Evolutionary conservation across 1,140 invertebrate species (phyloP).

Genomic region (Euglossa dilemma): DNA sequence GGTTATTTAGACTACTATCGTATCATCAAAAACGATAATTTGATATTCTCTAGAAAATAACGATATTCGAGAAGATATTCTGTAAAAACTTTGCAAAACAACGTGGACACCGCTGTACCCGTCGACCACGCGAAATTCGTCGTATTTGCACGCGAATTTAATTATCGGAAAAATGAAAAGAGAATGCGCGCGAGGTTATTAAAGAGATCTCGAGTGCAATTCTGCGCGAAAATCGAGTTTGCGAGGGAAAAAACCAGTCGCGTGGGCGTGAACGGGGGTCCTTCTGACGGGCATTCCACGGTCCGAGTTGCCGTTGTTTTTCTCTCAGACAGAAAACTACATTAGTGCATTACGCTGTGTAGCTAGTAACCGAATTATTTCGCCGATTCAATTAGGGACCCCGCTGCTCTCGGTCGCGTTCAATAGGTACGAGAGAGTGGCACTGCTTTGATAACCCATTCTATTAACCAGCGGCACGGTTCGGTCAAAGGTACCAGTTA

Average conservation of each 20-base stretch:
- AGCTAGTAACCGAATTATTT: conserved; percentile 47
- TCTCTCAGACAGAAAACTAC: conserved; percentile 50
- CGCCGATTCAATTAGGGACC: conserved; percentile 44
- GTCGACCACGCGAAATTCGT: too few species aligned
- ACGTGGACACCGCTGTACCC: too few species aligned
- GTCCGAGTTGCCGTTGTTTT: conserved; percentile 29
- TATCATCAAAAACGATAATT: too few species aligned
- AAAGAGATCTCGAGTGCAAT: neutral
- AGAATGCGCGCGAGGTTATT: neutral
- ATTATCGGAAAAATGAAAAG: too few species aligned
- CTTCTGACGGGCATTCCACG: neutral
- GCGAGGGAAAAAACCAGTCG: neutral
- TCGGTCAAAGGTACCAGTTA: conserved; percentile 19
- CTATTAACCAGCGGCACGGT: conserved; percentile 20
- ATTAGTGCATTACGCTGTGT: conserved; percentile 54
- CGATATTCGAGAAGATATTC: too few species aligned
- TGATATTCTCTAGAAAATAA: too few species aligned
- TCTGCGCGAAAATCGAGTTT: neutral
- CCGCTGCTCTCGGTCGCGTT: conserved; percentile 22
- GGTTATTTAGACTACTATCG: too few species aligned
- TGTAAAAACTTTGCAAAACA: too few species aligned
- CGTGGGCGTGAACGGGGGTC: neutral
- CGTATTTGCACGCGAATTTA: neutral
- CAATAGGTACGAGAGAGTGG: conserved; percentile 52
- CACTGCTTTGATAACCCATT: conserved; percentile 44